Conservation (phyloP, 2,113 vertebrate species). For the Collichthys lucidus region DNA sequence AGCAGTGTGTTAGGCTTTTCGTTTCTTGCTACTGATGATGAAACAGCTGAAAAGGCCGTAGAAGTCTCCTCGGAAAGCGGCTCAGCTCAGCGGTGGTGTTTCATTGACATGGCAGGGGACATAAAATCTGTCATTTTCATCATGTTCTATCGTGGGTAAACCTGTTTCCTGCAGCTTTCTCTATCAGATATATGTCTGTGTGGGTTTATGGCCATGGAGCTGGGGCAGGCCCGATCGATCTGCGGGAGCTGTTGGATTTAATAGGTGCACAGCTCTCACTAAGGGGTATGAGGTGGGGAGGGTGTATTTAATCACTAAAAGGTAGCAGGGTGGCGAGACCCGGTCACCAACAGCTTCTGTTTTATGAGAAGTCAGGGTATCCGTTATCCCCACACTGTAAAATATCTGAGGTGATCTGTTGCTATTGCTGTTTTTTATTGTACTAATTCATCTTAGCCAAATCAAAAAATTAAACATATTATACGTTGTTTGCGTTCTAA, state of each 20-base stretch:
- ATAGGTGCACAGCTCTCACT: slow-evolving; percentile 72
- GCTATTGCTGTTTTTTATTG: slow-evolving; percentile 27
- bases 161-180: slow-evolving; percentile 76
- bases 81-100: slow-evolving; percentile 60
- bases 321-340: slow-evolving; percentile 68
- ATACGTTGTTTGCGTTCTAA: not conserved
- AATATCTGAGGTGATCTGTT: slow-evolving; percentile 44
- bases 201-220: slow-evolving; percentile 75
- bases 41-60: slow-evolving; percentile 39
- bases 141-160: slow-evolving; percentile 73
- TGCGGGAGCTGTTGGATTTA: slow-evolving; percentile 76
- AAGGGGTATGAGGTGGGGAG: slow-evolving; percentile 57
- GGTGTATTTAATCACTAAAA: slow-evolving; percentile 79
- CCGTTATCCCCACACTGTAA: slow-evolving; percentile 25
- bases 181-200: slow-evolving; percentile 76
- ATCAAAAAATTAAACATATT: slow-evolving; percentile 13
- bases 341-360: slow-evolving; percentile 70
- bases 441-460: slow-evolving; percentile 13
- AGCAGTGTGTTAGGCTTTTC: slow-evolving; percentile 4
- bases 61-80: slow-evolving; percentile 48
- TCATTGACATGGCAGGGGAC: slow-evolving; percentile 69
- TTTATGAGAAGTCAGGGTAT: slow-evolving; percentile 69
- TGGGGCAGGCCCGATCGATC: slow-evolving; percentile 76
- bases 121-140: slow-evolving; percentile 80
- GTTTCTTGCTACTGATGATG: slow-evolving; percentile 29